Evolutionary conservation across 2,888 invertebrate species (phyloP).

Genomic region (Scaptodrosophila latifasciaeformis): DNA sequence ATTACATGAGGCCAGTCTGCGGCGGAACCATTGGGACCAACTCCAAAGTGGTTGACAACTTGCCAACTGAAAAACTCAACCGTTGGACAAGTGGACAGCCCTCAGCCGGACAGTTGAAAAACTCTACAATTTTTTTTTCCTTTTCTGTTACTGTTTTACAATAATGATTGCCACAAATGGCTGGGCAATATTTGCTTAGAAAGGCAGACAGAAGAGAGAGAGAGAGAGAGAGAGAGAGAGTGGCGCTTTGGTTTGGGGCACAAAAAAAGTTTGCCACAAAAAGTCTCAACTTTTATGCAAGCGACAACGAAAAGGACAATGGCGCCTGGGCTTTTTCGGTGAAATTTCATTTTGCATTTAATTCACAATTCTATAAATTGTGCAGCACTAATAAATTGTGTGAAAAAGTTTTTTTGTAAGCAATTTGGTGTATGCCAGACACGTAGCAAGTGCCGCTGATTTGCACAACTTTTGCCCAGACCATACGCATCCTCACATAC

Average conservation of each 20-base stretch:
- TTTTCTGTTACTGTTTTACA: conserved; percentile 34
- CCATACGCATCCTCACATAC: no score
- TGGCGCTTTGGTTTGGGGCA: no score
- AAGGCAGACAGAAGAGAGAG: not conserved
- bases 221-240: no score
- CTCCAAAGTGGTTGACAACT: no score
- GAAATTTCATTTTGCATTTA: conserved; percentile 42
- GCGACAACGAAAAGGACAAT: conserved; percentile 15
- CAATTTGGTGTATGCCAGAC: conserved; percentile 47
- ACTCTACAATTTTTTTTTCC: no score
- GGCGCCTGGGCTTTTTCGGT: not conserved
- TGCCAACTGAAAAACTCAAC: no score
- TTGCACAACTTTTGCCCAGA: not conserved
- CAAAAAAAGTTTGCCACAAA: conserved; percentile 4
- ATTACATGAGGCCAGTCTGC: conserved; percentile 5
- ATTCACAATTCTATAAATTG: conserved; percentile 64
- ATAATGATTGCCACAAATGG: conserved; percentile 52
- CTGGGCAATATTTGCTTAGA: conserved; percentile 48
- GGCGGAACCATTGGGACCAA: not conserved
- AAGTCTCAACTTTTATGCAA: conserved; percentile 45
- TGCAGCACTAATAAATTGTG: conserved; percentile 59
- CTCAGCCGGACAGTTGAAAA: no score
- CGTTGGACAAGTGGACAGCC: no score
- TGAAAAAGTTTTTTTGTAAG: conserved; percentile 59
- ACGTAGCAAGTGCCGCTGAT: conserved; percentile 36